phyloP scores from a whole-genome alignment of 2,888 invertebrate species.

The Odontocolon sp. region DNA sequence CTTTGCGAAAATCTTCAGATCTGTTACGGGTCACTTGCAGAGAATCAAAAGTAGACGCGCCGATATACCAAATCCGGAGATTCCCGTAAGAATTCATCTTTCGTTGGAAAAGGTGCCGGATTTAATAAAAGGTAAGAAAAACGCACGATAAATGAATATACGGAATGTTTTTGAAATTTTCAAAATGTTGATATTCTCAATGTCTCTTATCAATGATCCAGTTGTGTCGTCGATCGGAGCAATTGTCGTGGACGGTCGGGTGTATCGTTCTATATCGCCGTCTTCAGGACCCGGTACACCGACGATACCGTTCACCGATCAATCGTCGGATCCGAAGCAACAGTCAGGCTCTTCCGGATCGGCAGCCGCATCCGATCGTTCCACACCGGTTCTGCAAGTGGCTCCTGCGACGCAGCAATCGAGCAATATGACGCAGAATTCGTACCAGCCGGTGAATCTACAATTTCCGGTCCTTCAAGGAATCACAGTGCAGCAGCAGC shows the following conservation, averaged over 20 bases:
- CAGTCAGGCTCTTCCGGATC: slow-evolving; percentile 61
- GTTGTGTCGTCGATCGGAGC: slow-evolving; percentile 90
- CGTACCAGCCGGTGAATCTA: slow-evolving; percentile 59
- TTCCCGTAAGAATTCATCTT: slow-evolving; percentile 91
- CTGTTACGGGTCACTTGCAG: slow-evolving; percentile 87
- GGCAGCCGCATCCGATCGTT: slow-evolving; percentile 60
- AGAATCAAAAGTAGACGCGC: slow-evolving; percentile 91
- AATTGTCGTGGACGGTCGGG: slow-evolving; percentile 91
- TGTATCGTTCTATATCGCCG: slow-evolving; percentile 84
- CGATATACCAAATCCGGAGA: slow-evolving; percentile 94
- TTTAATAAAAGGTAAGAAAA: slow-evolving; percentile 86
- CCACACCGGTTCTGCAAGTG: slow-evolving; percentile 55
- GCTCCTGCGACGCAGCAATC: slow-evolving; percentile 63
- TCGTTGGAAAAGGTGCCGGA: slow-evolving; percentile 91
- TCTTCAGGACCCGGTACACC: slow-evolving; percentile 69
- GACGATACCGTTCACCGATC: slow-evolving; percentile 67
- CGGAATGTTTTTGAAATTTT: neutral
- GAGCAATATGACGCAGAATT: slow-evolving; percentile 59
- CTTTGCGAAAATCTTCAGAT: slow-evolving; percentile 66
- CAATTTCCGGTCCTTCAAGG: slow-evolving; percentile 61
- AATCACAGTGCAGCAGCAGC: slow-evolving; percentile 72
- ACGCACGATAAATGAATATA: too few relatives aligned
- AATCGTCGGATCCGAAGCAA: slow-evolving; percentile 80
- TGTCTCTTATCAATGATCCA: slow-evolving; percentile 69
- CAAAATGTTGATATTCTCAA: neutral